Conservation (phyloP, 2,888 invertebrate genomes). For the Cephus pygmeus region DNA sequence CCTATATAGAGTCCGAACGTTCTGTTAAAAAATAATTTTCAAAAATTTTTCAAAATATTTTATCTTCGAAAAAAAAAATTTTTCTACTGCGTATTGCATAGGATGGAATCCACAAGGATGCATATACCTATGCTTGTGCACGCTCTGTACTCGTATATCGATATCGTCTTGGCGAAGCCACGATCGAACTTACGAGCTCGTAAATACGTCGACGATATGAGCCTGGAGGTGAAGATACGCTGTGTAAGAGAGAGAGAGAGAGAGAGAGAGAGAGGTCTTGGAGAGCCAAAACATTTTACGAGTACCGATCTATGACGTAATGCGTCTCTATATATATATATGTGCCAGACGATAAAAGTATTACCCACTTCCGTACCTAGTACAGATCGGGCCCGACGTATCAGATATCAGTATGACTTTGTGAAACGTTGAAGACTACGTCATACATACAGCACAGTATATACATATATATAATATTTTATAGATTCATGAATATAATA, state of each 20-base stretch:
- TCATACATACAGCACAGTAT: background rate
- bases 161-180: conserved; percentile 41
- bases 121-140: background rate
- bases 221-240: conserved; percentile 49
- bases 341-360: conserved; percentile 25
- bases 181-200: conserved; percentile 57
- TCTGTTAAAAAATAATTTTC: no score
- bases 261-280: conserved; percentile 24
- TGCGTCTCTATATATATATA: conserved; percentile 24
- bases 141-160: conserved; percentile 34
- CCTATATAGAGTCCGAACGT: background rate
- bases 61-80: background rate
- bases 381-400: conserved; percentile 19
- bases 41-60: background rate
- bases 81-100: background rate
- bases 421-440: conserved; percentile 24
- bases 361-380: conserved; percentile 28
- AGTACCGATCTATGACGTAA: conserved; percentile 47
- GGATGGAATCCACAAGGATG: background rate
- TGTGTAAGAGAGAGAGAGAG: conserved; percentile 31
- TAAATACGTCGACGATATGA: conserved; percentile 58
- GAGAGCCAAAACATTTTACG: conserved; percentile 47
- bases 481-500: background rate
- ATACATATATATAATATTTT: background rate
- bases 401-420: conserved; percentile 28